A percentile compares a stretch with the other conserved stretches of the same genome.
Conservation (phyloP, 2,113 vertebrate genomes). For the Callorhinus ursinus region DNA sequence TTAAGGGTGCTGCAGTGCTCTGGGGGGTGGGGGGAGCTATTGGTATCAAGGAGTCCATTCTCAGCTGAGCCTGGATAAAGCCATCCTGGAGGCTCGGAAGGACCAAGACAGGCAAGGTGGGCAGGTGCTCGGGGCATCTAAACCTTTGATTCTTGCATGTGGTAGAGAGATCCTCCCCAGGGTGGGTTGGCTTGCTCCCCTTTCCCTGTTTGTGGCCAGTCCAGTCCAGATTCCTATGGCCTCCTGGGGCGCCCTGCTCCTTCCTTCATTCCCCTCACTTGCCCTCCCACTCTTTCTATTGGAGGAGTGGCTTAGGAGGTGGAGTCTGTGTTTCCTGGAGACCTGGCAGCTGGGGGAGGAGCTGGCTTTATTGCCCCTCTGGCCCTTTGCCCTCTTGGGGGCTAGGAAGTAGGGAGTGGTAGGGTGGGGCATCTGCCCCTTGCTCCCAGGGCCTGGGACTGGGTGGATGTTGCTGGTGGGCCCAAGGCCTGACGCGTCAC, state of each 20-base stretch:
- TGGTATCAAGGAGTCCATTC: neutral
- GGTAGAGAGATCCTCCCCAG: neutral
- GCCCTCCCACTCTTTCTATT: neutral
- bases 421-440: constrained; percentile 1
- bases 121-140: neutral
- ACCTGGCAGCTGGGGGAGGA: neutral
- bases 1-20: neutral
- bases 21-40: neutral
- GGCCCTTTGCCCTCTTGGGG: constrained; percentile 70
- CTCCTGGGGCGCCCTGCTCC: neutral
- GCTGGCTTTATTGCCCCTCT: constrained; percentile 41
- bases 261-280: neutral
- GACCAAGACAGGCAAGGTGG: neutral
- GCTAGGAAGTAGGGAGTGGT: constrained; percentile 39
- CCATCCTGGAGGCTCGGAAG: neutral
- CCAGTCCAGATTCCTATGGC: constrained; percentile 10
- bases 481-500: neutral
- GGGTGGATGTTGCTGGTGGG: neutral
- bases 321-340: constrained; percentile 28
- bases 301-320: neutral
- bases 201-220: neutral
- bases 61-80: neutral
- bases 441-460: neutral
- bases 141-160: neutral
- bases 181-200: neutral